phyloP scores from a whole-genome alignment of 2,113 vertebrate genomes.

The Oenanthe melanoleuca region DNA sequence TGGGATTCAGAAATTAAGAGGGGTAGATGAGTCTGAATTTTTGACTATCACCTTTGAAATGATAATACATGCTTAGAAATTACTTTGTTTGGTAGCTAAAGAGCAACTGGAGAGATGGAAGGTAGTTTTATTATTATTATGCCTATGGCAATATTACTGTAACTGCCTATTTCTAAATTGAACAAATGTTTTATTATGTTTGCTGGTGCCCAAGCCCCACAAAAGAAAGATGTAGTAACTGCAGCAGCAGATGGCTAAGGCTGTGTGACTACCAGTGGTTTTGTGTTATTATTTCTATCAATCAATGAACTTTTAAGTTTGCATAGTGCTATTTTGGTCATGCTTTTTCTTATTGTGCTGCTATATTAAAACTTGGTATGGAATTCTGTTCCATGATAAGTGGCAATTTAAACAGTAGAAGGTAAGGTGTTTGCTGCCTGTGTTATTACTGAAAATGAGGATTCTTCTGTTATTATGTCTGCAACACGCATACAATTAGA shows the following conservation, averaged over 20 bases:
- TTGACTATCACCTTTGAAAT: neutral
- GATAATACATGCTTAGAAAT: neutral
- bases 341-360: neutral
- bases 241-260: neutral
- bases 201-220: neutral
- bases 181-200: neutral
- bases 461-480: neutral
- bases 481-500: neutral
- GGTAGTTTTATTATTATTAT: neutral
- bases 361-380: neutral
- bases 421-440: neutral
- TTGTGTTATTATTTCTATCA: conserved; percentile 1
- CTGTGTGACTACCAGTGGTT: neutral
- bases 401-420: neutral
- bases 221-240: neutral
- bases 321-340: neutral
- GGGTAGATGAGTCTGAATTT: neutral
- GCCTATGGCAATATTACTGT: neutral
- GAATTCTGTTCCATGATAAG: neutral
- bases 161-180: neutral
- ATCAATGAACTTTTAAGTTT: neutral
- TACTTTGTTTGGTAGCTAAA: neutral
- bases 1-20: neutral
- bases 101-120: neutral
- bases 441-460: neutral